Conservation (phyloP, 2,888 invertebrate species). For the Drosophila rellima region DNA sequence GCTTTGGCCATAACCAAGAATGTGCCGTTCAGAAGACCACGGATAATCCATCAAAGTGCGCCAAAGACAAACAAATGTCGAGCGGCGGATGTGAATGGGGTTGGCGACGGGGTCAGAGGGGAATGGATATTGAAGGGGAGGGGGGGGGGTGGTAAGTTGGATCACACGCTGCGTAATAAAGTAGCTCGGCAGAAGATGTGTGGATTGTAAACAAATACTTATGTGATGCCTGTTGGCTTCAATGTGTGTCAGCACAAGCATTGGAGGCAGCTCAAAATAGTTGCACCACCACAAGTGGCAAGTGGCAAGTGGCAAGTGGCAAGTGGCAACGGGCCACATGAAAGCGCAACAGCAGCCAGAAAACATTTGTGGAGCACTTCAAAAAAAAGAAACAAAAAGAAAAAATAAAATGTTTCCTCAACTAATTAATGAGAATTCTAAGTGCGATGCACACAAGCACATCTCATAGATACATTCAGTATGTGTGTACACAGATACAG, state of each 20-base stretch:
- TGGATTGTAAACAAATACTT: constrained; percentile 51
- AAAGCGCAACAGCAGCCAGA: constrained; percentile 38
- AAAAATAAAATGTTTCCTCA: constrained; percentile 45
- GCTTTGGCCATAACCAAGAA: constrained; percentile 45
- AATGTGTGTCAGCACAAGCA: constrained; percentile 63
- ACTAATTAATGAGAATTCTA: constrained; percentile 70
- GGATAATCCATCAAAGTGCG: constrained; percentile 58
- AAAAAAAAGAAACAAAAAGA: constrained; percentile 29
- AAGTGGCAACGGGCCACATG: constrained; percentile 32
- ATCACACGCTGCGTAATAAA: constrained; percentile 44
- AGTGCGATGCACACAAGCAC: constrained; percentile 40
- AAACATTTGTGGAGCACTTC: constrained; percentile 69
- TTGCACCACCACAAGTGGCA: constrained; percentile 51
- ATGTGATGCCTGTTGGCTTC: constrained; percentile 38
- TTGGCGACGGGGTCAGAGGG: neutral
- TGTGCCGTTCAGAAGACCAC: constrained; percentile 43
- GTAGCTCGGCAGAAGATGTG: constrained; percentile 42
- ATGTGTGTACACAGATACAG: constrained; percentile 2
- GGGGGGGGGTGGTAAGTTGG: neutral
- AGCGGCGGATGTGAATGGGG: neutral
- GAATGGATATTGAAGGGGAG: too few species aligned
- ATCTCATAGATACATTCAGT: neutral
- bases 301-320: constrained; percentile 1
- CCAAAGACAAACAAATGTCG: constrained; percentile 49
- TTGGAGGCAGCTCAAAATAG: constrained; percentile 62